phyloP scores from a whole-genome alignment of 2,888 invertebrate genomes.

The Athetis lepigone region DNA sequence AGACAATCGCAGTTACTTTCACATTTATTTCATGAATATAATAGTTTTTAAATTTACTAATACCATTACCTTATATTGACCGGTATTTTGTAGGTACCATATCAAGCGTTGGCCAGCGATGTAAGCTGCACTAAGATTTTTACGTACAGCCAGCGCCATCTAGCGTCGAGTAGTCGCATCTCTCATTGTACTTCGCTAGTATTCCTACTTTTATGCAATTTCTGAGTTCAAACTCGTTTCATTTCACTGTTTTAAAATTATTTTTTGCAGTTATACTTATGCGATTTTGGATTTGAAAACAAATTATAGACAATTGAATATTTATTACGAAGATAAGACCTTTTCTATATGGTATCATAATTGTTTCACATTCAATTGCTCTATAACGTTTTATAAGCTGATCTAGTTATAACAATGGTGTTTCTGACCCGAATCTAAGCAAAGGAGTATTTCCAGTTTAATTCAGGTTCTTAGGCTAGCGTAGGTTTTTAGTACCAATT shows the following conservation, averaged over 20 bases:
- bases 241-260: not conserved
- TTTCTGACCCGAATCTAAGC: slow-evolving; percentile 12
- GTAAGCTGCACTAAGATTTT: not conserved
- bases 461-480: slow-evolving; percentile 26
- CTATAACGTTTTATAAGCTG: too few species aligned
- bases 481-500: slow-evolving; percentile 36
- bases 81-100: not conserved
- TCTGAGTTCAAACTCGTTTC: not conserved
- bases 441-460: slow-evolving; percentile 30
- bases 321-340: too few species aligned
- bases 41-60: not conserved
- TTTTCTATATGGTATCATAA: too few species aligned
- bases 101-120: not conserved
- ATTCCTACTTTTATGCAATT: not conserved
- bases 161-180: slow-evolving; percentile 76
- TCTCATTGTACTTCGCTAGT: slow-evolving; percentile 6
- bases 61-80: not conserved
- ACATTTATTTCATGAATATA: too few species aligned
- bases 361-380: too few species aligned
- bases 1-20: too few species aligned
- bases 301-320: not conserved
- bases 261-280: not conserved
- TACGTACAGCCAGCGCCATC: slow-evolving; percentile 77
- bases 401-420: slow-evolving; percentile 29
- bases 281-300: too few species aligned